Conservation (phyloP, 2,888 invertebrate species). For the Andrena praecox region DNA sequence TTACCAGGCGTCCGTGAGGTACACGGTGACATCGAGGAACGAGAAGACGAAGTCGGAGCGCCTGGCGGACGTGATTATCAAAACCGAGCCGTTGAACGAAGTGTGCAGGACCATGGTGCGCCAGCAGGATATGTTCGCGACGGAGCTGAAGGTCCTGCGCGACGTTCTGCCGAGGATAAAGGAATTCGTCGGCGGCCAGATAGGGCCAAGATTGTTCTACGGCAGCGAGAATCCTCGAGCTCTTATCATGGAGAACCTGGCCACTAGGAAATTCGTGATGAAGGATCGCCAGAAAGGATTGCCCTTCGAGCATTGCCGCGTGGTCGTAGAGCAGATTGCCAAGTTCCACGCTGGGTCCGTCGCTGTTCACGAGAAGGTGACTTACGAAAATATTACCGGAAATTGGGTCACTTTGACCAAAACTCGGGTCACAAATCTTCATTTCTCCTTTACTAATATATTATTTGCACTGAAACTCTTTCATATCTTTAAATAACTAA, state of each 20-base stretch:
- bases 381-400: not conserved
- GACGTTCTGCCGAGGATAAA: slow-evolving; percentile 64
- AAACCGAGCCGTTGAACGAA: slow-evolving; percentile 58
- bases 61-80: slow-evolving; percentile 56
- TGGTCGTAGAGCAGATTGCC: slow-evolving; percentile 68
- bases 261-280: slow-evolving; percentile 51
- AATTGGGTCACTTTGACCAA: too few species aligned
- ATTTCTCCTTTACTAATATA: too few species aligned
- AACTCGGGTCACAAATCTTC: too few species aligned
- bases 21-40: not conserved
- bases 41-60: not conserved
- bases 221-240: slow-evolving; percentile 6
- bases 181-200: slow-evolving; percentile 35
- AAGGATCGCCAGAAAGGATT: slow-evolving; percentile 70
- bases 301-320: slow-evolving; percentile 54
- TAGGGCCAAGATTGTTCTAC: slow-evolving; percentile 62
- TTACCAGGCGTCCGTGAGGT: not conserved
- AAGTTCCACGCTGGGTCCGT: slow-evolving; percentile 74
- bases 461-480: too few species aligned
- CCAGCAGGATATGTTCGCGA: slow-evolving; percentile 62
- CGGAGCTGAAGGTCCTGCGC: slow-evolving; percentile 57
- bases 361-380: slow-evolving; percentile 67
- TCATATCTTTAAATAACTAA: too few species aligned
- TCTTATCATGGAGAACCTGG: slow-evolving; percentile 72
- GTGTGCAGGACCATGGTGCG: slow-evolving; percentile 29